These are phyloP conservation scores for Synaphobranchus kaupii DNA, from an alignment of 2,797 vertebrate species.

Conservation along the genomic window DNA sequence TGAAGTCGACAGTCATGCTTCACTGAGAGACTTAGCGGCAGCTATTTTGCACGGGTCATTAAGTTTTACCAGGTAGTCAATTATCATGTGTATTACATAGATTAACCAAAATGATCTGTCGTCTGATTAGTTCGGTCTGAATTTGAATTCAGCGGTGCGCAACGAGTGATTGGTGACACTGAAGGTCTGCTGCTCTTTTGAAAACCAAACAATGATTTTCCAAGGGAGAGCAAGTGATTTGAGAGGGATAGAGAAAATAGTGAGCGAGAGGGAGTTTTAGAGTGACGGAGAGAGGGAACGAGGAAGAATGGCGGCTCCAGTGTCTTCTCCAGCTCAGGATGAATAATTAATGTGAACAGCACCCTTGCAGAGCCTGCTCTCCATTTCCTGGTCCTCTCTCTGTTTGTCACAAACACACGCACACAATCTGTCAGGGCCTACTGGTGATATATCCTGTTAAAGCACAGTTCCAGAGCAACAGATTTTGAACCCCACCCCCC, in stretches of 20 bases:
- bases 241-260: neutral
- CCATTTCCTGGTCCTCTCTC: neutral
- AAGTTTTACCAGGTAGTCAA: neutral
- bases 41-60: neutral
- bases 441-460: too few species aligned
- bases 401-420: neutral
- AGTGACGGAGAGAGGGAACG: neutral
- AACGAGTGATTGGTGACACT: neutral
- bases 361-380: slow-evolving; percentile 16
- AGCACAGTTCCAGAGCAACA: too few species aligned
- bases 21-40: neutral
- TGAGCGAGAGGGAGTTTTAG: neutral
- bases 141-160: neutral
- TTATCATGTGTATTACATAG: neutral
- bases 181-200: neutral
- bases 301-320: neutral
- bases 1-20: neutral
- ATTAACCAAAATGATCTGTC: neutral
- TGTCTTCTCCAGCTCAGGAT: slow-evolving; percentile 10
- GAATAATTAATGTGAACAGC: slow-evolving; percentile 29
- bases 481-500: too few species aligned
- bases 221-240: neutral
- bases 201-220: neutral
- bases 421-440: neutral
- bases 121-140: neutral